Conservation (phyloP, 1,140 invertebrate genomes). For the Lepidurus apus region DNA sequence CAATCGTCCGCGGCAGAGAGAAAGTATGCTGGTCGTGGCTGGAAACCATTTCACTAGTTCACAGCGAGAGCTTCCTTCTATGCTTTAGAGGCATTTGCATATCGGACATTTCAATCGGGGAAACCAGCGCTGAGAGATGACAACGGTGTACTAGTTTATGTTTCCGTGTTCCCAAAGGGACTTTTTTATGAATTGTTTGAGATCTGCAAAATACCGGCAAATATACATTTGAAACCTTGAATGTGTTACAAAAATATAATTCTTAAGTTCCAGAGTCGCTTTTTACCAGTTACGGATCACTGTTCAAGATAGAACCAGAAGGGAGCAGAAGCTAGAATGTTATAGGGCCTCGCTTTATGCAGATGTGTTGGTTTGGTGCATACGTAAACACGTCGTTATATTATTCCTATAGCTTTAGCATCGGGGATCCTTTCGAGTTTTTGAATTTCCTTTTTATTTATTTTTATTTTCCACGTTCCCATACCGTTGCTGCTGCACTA, state of each 20-base stretch:
- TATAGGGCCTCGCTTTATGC: not conserved
- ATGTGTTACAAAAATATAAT: not conserved
- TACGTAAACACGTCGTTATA: not conserved
- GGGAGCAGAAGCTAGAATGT: not conserved
- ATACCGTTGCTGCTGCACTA: not conserved
- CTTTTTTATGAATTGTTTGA: too few species aligned
- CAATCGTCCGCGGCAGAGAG: not conserved
- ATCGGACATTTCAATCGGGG: too few species aligned
- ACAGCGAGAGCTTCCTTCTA: too few species aligned
- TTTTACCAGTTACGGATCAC: not conserved
- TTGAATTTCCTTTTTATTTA: not conserved
- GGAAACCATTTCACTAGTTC: too few species aligned
- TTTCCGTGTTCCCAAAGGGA: too few species aligned
- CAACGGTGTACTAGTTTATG: too few species aligned
- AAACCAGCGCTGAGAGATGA: too few species aligned
- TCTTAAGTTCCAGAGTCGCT: not conserved
- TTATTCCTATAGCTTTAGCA: not conserved
- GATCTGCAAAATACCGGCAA: too few species aligned
- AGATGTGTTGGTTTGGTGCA: slow-evolving; percentile 11
- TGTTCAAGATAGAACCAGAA: not conserved
- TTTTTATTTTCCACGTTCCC: not conserved
- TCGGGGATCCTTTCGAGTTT: not conserved
- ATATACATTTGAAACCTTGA: not conserved
- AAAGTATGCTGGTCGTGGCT: too few species aligned
- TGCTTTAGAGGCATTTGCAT: too few species aligned